Base-by-base conservation (phyloP, 2,797 vertebrate genomes). In the Macroramphosus scolopax region DNA sequence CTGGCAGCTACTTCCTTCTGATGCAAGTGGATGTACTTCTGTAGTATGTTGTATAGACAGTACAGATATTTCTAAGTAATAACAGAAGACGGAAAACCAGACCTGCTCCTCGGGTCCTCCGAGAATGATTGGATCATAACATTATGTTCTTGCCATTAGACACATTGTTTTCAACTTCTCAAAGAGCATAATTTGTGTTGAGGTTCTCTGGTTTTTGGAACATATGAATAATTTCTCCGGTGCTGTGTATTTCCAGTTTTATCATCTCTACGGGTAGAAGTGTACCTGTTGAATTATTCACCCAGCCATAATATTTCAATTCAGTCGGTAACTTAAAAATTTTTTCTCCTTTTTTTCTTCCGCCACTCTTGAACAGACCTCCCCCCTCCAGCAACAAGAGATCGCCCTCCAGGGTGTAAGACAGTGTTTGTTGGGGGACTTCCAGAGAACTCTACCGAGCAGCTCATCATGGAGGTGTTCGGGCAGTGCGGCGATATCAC, bases 391-490 rank as follows among this genome's bases (percentile, higher is more conserved):
- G 92, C 95, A 54, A 96, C 91, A 0, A 92, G 95, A 66, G 93
- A 96, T 45, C 92, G 96, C 52, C 96, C 95, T 53, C 96, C 96
- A 0, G 96, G 96, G 16, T 98, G 95, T 74, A 98, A 96, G 84
- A 98, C 96, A 0, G 94, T 98, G 68, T 98, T 98, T 80, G 95
- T 98, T 3, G 95, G 96, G 0, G 96, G 96, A 15, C 85, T 98
- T 29, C 95, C 96, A 0, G 95, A 98, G 70, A 98, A 97, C 0
- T 87, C 89, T 3, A 94, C 89, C 0, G 95, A 98, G 75, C 93
- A 96, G 81, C 92, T 94, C 63, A 95, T 98, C 16, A 85, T 94
- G 81, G 96, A 98, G 56, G 89, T 98, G 50, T 98, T 98, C 2
- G 95, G 93, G 26, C 93, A 94, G 80, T 98, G 95, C 1, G 95